Base-by-base conservation (phyloP, 2,113 vertebrate genomes). In the Vulpes lagopus region DNA sequence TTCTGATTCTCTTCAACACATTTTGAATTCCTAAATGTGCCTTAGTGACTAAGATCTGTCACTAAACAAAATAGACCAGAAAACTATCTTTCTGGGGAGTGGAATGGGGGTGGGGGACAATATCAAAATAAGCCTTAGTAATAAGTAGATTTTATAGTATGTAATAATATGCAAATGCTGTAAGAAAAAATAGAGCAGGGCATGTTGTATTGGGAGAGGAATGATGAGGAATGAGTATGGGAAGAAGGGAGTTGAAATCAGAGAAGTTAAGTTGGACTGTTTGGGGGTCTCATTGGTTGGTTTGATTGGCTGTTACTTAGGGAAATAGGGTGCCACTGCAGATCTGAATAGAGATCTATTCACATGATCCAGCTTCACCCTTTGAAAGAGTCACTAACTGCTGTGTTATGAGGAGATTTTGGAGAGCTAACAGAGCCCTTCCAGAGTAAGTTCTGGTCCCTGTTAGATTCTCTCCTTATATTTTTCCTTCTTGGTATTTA, bases 361-460 rank as follows among this genome's bases (percentile, higher is more conserved):
- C 11, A 4, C 4, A 0, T 43, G 55, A 4, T 30, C 76, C 12
- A 3, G 16, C 22, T 19, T 65, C 0, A 4, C 55, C 51, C 71
- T 86, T 25, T 30, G 53, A 32, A 76, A 55, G 73, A 27, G 8
- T 81, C 64, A 15, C 19, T 53, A 30, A 14, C 62, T 38, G 9
- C 35, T 78, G 9, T 57, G 62, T 38, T 80, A 20, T n/a, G 38
- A 89, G 0, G 19, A 69, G 80, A 64, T 95, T 96, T 51, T 14
- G 32, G 32, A 27, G 82, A n/a, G 32, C 60, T 76, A 0, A 19
- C 8, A 6, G 65, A 95, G 17, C 16, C 85, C 35, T 6, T 32
- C 30, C 11, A 55, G 23, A 30, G 0, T 35, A 79, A 43, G 25
- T 53, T 89, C 79, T 86, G 53, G 67, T 22, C 35, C 67, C 49